A percentile compares a stretch with the other conserved stretches of the same genome.
Conservation (phyloP, 2,888 invertebrate genomes). For the Lepidocyrtinus sp. region DNA sequence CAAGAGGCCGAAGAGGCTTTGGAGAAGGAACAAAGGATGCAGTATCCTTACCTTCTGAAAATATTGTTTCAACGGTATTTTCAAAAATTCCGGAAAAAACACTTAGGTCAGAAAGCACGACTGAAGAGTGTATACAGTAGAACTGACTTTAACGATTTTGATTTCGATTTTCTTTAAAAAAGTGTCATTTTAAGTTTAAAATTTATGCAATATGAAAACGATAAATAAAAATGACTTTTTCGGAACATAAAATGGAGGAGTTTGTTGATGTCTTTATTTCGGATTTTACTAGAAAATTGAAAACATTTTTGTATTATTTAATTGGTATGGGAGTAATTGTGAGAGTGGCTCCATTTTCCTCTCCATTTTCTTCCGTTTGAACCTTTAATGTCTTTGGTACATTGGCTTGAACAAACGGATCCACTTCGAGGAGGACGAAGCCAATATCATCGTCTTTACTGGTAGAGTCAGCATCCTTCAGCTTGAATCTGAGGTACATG, state of each 20-base stretch:
- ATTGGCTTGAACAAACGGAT: conserved; percentile 55
- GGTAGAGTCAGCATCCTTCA: conserved; percentile 64
- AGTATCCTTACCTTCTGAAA: conserved; percentile 77
- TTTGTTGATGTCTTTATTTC: no score
- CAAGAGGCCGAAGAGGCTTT: conserved; percentile 66
- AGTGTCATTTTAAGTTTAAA: no score
- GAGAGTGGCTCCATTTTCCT: conserved; percentile 54
- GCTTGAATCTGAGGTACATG: conserved; percentile 64
- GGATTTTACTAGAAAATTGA: no score
- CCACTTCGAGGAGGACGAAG: conserved; percentile 54
- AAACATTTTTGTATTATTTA: neutral
- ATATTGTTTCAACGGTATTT: conserved; percentile 78
- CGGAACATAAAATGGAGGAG: no score
- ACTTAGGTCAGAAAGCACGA: no score
- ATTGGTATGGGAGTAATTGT: conserved; percentile 51
- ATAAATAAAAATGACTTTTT: no score
- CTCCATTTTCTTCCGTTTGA: conserved; percentile 38
- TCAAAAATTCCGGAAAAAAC: neutral
- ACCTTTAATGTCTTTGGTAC: conserved; percentile 49
- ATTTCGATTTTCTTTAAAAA: no score
- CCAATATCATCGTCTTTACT: conserved; percentile 64
- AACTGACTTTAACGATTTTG: no score
- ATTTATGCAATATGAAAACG: no score
- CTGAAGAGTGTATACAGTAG: no score
- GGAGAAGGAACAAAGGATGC: no score